phyloP scores from a whole-genome alignment of 2,797 vertebrate genomes.

The Lates japonicus region DNA sequence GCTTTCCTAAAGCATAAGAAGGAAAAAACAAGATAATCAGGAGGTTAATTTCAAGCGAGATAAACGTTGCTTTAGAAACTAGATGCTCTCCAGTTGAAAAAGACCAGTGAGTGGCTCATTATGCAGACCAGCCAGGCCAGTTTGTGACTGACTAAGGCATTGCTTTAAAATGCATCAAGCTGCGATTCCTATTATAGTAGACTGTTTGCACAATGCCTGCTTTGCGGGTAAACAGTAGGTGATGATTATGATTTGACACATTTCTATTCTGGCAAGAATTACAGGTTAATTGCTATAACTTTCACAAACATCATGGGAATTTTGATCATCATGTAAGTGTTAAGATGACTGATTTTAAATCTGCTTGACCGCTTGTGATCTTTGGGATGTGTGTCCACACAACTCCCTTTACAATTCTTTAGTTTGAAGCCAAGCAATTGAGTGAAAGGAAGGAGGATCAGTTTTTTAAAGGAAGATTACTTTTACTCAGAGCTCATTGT shows the following conservation, averaged over 20 bases:
- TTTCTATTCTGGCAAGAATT: slow-evolving; percentile 63
- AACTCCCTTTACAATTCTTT: slow-evolving; percentile 22
- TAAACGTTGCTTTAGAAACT: slow-evolving; percentile 37
- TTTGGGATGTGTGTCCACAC: slow-evolving; percentile 1
- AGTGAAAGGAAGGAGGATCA: background rate
- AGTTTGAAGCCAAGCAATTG: slow-evolving; percentile 1
- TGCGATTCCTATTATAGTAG: slow-evolving; percentile 66
- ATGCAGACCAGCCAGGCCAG: slow-evolving; percentile 55
- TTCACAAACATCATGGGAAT: slow-evolving; percentile 48
- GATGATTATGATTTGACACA: slow-evolving; percentile 73
- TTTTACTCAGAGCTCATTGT: slow-evolving; percentile 44
- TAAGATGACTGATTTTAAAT: slow-evolving; percentile 43
- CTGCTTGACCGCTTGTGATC: slow-evolving; percentile 12
- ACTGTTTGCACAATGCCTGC: slow-evolving; percentile 61
- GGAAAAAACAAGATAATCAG: slow-evolving; percentile 52
- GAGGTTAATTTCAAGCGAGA: slow-evolving; percentile 49
- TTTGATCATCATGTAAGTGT: slow-evolving; percentile 55
- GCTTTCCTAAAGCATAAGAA: slow-evolving; percentile 41
- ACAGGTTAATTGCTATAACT: slow-evolving; percentile 58
- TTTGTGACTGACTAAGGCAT: slow-evolving; percentile 53
- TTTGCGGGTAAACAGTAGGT: too few species aligned
- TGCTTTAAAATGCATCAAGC: slow-evolving; percentile 62
- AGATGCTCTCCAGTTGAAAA: slow-evolving; percentile 46
- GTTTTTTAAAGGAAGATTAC: slow-evolving; percentile 14
- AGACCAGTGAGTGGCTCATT: slow-evolving; percentile 55